A percentile compares a stretch with the other conserved stretches of the same genome.
These are phyloP conservation scores for Globodera ellingtonae DNA, from an alignment of 1,140 invertebrate genomes.

Conservation along the genomic window DNA sequence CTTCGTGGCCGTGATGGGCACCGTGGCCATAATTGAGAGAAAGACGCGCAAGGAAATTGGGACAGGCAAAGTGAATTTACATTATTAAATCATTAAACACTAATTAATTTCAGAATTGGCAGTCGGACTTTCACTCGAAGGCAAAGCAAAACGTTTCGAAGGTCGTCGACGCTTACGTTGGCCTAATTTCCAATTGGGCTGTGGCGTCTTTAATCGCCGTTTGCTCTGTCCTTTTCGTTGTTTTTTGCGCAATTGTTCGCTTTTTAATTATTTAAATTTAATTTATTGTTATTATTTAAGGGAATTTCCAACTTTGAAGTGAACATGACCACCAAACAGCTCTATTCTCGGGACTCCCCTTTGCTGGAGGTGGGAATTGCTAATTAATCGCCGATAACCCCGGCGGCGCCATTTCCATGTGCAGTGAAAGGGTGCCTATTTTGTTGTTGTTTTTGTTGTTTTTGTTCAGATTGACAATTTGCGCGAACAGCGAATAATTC, in stretches of 20 bases:
- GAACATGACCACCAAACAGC: slow-evolving; percentile 59
- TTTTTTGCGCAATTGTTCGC: slow-evolving; percentile 47
- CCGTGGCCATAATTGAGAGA: slow-evolving; percentile 5
- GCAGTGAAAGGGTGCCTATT: no score
- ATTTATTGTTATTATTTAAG: slow-evolving; percentile 30
- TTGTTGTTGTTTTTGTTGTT: no score
- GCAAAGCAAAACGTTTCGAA: slow-evolving; percentile 31
- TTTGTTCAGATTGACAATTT: slow-evolving; percentile 42
- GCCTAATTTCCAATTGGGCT: slow-evolving; percentile 38
- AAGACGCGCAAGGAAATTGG: background rate
- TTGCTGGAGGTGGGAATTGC: slow-evolving; percentile 43
- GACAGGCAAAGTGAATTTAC: slow-evolving; percentile 1
- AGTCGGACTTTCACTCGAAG: slow-evolving; percentile 17
- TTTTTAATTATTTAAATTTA: background rate
- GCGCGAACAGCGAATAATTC: slow-evolving; percentile 56
- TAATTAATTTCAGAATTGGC: slow-evolving; percentile 27
- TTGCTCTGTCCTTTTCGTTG: slow-evolving; percentile 39
- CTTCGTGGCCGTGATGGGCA: slow-evolving; percentile 47
- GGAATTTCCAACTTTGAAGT: slow-evolving; percentile 59
- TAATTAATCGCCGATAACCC: background rate
- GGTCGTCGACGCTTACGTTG: slow-evolving; percentile 39
- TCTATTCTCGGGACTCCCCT: slow-evolving; percentile 59
- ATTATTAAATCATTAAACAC: background rate
- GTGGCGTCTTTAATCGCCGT: slow-evolving; percentile 41
- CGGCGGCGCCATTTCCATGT: no score